phyloP scores from a whole-genome alignment of 2,797 vertebrate genomes.

The Novumbra hubbsi region DNA sequence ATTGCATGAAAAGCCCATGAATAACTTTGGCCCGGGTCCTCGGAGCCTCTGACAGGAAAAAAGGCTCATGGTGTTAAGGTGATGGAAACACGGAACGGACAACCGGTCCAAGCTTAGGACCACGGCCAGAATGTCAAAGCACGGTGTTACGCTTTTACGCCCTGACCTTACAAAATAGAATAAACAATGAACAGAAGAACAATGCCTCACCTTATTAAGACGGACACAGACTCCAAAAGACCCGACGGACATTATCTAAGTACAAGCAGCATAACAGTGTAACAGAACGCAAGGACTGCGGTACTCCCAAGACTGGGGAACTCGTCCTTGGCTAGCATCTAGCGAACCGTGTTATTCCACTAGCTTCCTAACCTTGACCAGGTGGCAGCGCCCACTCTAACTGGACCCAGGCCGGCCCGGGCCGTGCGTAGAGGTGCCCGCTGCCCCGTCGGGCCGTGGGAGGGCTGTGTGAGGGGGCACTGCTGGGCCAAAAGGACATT shows the following conservation, averaged over 20 bases:
- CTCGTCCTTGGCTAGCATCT: background rate
- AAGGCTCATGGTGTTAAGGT: slow-evolving; percentile 35
- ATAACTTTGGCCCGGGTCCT: background rate
- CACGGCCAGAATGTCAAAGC: background rate
- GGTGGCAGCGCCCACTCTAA: slow-evolving; percentile 45
- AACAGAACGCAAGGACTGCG: background rate
- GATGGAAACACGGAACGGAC: background rate
- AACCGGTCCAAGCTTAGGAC: background rate
- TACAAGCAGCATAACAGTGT: background rate
- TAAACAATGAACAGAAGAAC: background rate
- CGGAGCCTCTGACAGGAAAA: slow-evolving; percentile 43
- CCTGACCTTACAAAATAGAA: background rate
- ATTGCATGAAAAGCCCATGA: slow-evolving; percentile 52
- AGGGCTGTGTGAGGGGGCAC: slow-evolving; percentile 51
- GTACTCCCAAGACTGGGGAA: background rate
- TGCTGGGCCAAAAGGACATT: slow-evolving; percentile 67
- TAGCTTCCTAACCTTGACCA: slow-evolving; percentile 55
- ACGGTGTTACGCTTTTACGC: background rate
- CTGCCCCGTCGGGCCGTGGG: slow-evolving; percentile 62
- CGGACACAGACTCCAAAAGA: background rate
- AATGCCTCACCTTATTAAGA: background rate
- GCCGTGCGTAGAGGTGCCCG: slow-evolving; percentile 57
- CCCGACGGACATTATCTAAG: background rate
- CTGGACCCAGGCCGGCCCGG: slow-evolving; percentile 43
- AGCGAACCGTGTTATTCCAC: background rate